Evolutionary conservation across 2,888 invertebrate genomes (phyloP), one percentile per base, ranked within the genome.

Genomic region (Zygogramma bicolorata): DNA sequence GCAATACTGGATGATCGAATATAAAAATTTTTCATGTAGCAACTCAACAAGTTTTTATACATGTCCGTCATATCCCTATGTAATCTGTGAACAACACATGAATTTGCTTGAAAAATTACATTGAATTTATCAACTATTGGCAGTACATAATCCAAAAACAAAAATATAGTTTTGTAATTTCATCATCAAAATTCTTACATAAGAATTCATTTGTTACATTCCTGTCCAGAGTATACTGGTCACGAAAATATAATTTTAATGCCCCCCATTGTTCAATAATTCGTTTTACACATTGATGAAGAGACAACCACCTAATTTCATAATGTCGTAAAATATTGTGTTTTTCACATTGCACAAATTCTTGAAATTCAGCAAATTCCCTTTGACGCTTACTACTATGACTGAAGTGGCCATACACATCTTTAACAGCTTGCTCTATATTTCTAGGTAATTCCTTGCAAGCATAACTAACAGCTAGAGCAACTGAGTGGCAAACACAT

Each of bases 401-500:
- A 27, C 65, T 65, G 59, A 70, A 70, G 46, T 70, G 65, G 65
- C 46, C 65, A 34, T 70, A 70, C 10, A 70, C 65, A 42, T 65
- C 65, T 65, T 65, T 63, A 59, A 70, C 70, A 42, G 65, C 65
- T 46, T 65, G 70, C 58, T 70, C 65, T 59, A 70, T 42, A 18
- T 29, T 42, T 59, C 67, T n/a, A 29, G 67, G 67, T 27, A 65
- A 34, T 59, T 58, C 58, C 59, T 61, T 71, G 61, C 74, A 68
- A 38, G 74, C 68, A 71, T 74, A 58, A 40, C 71, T 74, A 46
- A 74, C 71, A 66, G 74, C 68, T 38, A 74, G 46, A 20, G 68
- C 72, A 34, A 61, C 62, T 22, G 71, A 75, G 60, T 75, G 73
- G 40, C 73, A 75, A 40, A 73, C 73, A 49, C 75, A 75, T 71